phyloP scores from a whole-genome alignment of 2,113 vertebrate species.

The Psammodynastes pulverulentus region DNA sequence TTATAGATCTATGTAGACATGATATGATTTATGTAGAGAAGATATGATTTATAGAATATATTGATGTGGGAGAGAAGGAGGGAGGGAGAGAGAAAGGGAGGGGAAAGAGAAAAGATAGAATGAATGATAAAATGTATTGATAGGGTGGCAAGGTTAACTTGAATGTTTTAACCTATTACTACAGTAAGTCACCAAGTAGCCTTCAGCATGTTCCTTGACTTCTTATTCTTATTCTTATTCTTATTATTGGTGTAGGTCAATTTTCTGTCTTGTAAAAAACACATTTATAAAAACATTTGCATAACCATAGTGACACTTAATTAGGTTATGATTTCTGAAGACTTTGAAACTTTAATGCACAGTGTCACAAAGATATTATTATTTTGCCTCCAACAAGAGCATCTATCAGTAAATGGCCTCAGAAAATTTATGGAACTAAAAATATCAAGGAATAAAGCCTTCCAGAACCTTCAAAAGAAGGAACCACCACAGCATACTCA shows the following conservation, averaged over 20 bases:
- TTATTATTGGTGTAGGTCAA: neutral
- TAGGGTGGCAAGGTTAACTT: neutral
- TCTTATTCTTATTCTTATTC: neutral
- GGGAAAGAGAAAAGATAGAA: neutral
- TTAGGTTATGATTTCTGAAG: constrained; percentile 26
- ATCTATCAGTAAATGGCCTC: neutral
- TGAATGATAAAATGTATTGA: neutral
- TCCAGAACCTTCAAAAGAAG: constrained; percentile 57
- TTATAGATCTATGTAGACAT: neutral
- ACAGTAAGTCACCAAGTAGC: neutral
- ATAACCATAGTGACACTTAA: constrained; percentile 39
- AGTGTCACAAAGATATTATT: constrained; percentile 31
- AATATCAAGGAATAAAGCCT: constrained; percentile 48
- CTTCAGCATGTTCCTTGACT: neutral
- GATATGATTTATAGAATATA: too few relatives aligned
- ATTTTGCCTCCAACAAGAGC: constrained; percentile 41
- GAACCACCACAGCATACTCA: constrained; percentile 29
- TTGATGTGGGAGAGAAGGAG: neutral
- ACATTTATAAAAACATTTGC: constrained; percentile 31
- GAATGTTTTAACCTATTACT: neutral
- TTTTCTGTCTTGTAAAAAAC: neutral
- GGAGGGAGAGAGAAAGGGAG: rapidly evolving
- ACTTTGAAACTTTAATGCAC: constrained; percentile 12
- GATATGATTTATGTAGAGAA: too few relatives aligned
- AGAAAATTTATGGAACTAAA: constrained; percentile 38